These are phyloP conservation scores for Todiramphus saurophagus DNA, from an alignment of 2,113 vertebrate species.

Conservation along the genomic window DNA sequence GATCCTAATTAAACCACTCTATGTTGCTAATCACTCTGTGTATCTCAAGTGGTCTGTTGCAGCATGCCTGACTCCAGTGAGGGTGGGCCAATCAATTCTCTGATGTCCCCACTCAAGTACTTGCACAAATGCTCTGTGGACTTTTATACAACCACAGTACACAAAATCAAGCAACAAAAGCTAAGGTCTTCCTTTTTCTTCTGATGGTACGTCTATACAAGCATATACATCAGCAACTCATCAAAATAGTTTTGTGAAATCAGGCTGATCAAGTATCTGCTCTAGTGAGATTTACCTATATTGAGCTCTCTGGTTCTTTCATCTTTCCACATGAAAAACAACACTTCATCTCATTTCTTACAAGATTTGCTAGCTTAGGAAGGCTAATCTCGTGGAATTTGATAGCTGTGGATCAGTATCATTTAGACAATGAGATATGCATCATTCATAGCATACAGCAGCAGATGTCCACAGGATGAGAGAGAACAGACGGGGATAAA, in stretches of 20 bases:
- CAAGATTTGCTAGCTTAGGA: conserved; percentile 31
- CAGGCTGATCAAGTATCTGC: background rate
- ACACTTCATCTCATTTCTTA: conserved; percentile 7
- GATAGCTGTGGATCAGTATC: conserved; percentile 1
- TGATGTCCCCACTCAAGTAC: background rate
- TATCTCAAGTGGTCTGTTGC: background rate
- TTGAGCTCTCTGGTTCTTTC: conserved; percentile 28
- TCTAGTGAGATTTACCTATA: conserved; percentile 5
- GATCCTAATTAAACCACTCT: background rate
- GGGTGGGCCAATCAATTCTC: background rate
- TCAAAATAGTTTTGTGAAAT: conserved; percentile 8
- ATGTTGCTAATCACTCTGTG: background rate
- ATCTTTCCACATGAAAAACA: conserved; percentile 35
- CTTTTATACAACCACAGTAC: background rate
- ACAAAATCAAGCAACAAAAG: background rate
- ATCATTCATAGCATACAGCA: background rate
- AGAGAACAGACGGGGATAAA: background rate
- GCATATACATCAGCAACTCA: background rate
- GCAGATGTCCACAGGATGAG: background rate
- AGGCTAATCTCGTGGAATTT: conserved; percentile 30
- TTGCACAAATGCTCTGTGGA: background rate
- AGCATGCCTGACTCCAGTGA: background rate
- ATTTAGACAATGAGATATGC: background rate
- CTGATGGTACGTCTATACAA: background rate
- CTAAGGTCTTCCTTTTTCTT: background rate